Conservation (phyloP, 2,888 invertebrate genomes). For the Barypeithes pellucidus region DNA sequence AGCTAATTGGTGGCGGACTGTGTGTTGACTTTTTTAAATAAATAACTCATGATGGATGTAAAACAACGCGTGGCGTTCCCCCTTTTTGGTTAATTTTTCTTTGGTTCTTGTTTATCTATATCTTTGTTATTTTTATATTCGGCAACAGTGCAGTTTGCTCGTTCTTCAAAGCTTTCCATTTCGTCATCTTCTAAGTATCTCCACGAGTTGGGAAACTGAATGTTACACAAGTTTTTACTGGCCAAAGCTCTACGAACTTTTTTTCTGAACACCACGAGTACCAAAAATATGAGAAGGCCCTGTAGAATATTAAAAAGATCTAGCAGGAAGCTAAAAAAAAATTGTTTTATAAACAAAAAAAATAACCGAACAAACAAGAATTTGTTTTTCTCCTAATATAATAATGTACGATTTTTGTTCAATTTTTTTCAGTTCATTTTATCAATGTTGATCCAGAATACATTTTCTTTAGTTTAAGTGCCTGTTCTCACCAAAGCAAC, state of each 20-base stretch:
- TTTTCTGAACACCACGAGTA: constrained; percentile 75
- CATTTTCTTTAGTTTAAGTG: no score
- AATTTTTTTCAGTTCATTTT: no score
- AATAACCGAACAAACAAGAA: not conserved
- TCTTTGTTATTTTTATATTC: constrained; percentile 29
- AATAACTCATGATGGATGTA: no score
- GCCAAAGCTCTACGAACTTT: constrained; percentile 73
- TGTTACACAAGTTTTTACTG: constrained; percentile 63
- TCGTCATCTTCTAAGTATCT: constrained; percentile 71
- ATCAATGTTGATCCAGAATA: no score
- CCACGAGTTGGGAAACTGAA: constrained; percentile 65
- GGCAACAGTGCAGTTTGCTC: constrained; percentile 34
- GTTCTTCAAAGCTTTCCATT: constrained; percentile 64
- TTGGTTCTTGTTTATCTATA: no score
- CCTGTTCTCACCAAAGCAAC: no score
- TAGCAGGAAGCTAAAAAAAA: constrained; percentile 72
- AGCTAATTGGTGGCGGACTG: no score
- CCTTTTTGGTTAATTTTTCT: not conserved
- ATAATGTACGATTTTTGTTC: no score
- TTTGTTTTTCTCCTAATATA: no score
- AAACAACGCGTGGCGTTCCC: no score
- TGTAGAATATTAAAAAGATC: constrained; percentile 77
- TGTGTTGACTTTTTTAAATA: no score
- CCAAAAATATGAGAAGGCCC: constrained; percentile 76
- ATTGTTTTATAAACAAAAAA: not conserved